phyloP scores from a whole-genome alignment of 2,113 vertebrate species.

The Onychorhynchus coronatus region DNA sequence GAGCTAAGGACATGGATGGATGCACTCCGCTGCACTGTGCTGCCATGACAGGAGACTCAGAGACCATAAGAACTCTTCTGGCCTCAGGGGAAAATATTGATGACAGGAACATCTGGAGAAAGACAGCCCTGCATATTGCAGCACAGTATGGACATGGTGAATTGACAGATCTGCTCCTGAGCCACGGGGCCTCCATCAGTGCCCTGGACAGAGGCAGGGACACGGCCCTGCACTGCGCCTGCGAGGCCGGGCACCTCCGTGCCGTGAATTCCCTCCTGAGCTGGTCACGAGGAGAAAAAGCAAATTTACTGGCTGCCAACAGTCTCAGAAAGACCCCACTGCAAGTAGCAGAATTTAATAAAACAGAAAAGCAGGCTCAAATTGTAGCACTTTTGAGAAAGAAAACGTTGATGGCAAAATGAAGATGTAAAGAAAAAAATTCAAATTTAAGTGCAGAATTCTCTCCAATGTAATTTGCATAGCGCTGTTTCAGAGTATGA shows the following conservation, averaged over 20 bases:
- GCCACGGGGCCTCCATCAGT: constrained; percentile 68
- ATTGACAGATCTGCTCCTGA: constrained; percentile 64
- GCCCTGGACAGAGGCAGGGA: constrained; percentile 75
- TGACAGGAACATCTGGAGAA: constrained; percentile 78
- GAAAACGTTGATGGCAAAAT: constrained; percentile 79
- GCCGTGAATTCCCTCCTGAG: constrained; percentile 63
- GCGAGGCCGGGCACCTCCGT: constrained; percentile 60
- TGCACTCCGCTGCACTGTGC: constrained; percentile 76
- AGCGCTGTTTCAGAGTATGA: not conserved
- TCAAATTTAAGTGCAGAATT: not conserved
- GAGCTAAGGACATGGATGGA: constrained; percentile 79
- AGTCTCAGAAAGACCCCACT: constrained; percentile 75
- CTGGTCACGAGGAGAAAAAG: constrained; percentile 65
- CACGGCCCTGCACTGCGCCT: constrained; percentile 76
- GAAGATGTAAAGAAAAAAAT: not conserved
- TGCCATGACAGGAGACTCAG: constrained; percentile 54
- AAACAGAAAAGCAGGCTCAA: constrained; percentile 59
- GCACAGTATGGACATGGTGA: constrained; percentile 64
- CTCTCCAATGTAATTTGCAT: not conserved
- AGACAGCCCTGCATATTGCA: constrained; percentile 72
- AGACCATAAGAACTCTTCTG: constrained; percentile 53
- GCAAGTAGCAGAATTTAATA: constrained; percentile 69
- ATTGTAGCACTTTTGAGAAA: constrained; percentile 73
- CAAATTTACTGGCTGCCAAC: constrained; percentile 68
- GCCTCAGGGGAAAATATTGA: constrained; percentile 54